phyloP scores from a whole-genome alignment of 2,797 vertebrate species.

The Urophycis tenuis region DNA sequence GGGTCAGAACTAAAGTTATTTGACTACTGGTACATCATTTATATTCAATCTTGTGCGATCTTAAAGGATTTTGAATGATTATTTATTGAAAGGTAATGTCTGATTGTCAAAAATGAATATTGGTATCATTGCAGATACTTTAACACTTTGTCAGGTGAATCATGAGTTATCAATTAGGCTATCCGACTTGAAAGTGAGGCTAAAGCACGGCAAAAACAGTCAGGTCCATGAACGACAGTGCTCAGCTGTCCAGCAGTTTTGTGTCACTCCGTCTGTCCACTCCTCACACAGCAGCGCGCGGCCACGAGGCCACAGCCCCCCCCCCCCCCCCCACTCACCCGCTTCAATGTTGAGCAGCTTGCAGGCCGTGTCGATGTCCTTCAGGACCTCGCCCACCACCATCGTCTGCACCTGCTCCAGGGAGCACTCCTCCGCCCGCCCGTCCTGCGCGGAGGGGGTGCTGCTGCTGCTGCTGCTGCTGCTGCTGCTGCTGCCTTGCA shows the following conservation, averaged over 20 bases:
- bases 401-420: constrained; percentile 92
- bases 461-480: constrained; percentile 73
- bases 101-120: too few relatives aligned
- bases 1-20: too few relatives aligned
- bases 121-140: background rate
- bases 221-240: background rate
- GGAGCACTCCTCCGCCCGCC: constrained; percentile 74
- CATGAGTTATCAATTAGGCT: too few relatives aligned
- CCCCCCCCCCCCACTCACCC: constrained; percentile 50
- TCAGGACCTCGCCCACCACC: constrained; percentile 92
- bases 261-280: background rate
- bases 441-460: constrained; percentile 61
- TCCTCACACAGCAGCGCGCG: too few relatives aligned
- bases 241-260: background rate
- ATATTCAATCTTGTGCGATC: background rate
- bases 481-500: constrained; percentile 74
- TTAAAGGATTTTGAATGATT: too few relatives aligned
- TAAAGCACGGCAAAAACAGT: too few relatives aligned
- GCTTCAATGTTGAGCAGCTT: constrained; percentile 89
- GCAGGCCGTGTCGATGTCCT: constrained; percentile 93
- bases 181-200: too few relatives aligned
- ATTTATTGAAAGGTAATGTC: background rate
- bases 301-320: background rate
- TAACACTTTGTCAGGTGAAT: background rate
- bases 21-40: background rate